Conservation (phyloP, 2,888 invertebrate species). For the Thymelicus lineola region DNA sequence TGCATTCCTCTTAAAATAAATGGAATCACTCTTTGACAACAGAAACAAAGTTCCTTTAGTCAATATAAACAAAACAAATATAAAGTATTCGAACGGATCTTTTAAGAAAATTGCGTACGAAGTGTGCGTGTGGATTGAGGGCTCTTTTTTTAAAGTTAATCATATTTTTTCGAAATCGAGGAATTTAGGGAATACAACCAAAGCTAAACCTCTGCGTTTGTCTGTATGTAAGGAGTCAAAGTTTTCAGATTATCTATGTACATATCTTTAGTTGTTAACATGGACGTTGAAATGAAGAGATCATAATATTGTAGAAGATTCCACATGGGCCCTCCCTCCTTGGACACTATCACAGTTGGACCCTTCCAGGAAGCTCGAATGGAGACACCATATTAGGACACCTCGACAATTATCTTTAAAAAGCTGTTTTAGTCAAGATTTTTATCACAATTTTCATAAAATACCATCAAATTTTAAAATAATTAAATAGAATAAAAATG, state of each 20-base stretch:
- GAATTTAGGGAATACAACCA: slow-evolving; percentile 8
- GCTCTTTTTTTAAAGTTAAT: no score
- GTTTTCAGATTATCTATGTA: slow-evolving; percentile 1
- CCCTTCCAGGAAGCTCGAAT: slow-evolving; percentile 1
- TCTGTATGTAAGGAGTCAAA: neutral
- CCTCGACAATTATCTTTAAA: neutral
- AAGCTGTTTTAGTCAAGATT: slow-evolving; percentile 25
- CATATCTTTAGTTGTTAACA: neutral
- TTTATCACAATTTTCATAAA: slow-evolving; percentile 54
- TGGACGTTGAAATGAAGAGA: slow-evolving; percentile 31
- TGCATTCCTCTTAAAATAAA: slow-evolving; percentile 83
- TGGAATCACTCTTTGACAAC: slow-evolving; percentile 81
- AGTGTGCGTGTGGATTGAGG: no score
- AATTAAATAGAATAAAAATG: slow-evolving; percentile 40
- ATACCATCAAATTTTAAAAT: slow-evolving; percentile 22
- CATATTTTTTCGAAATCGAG: no score
- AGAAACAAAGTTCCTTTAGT: slow-evolving; percentile 63
- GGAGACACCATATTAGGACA: neutral
- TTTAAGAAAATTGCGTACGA: slow-evolving; percentile 40
- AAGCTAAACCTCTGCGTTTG: slow-evolving; percentile 10
- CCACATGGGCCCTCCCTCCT: neutral
- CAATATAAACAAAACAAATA: slow-evolving; percentile 68
- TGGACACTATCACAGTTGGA: slow-evolving; percentile 9
- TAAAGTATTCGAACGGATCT: slow-evolving; percentile 44
- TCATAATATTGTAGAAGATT: slow-evolving; percentile 21